phyloP scores from a whole-genome alignment of 2,888 invertebrate species.

The Neoaliturus tenellus region DNA sequence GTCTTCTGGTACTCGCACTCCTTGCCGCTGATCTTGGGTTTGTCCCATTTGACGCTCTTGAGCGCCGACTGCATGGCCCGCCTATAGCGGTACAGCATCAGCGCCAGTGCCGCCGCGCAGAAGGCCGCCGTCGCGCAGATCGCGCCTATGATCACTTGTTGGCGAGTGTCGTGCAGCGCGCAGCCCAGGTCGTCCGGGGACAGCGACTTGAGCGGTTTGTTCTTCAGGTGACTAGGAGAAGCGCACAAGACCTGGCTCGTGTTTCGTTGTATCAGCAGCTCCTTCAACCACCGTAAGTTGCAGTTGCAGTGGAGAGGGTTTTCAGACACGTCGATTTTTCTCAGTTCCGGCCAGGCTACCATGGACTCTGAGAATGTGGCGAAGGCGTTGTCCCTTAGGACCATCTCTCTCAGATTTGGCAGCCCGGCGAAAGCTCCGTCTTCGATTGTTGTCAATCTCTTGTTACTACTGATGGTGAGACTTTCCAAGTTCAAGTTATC shows the following conservation, averaged over 20 bases:
- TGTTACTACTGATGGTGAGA: conserved; percentile 85
- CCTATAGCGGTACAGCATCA: conserved; percentile 87
- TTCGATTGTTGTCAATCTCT: conserved; percentile 82
- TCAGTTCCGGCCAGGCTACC: conserved; percentile 86
- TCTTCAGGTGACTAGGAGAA: conserved; percentile 83
- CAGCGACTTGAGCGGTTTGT: conserved; percentile 80
- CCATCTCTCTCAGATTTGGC: conserved; percentile 86
- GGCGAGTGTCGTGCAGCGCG: conserved; percentile 85
- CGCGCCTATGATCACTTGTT: conserved; percentile 87
- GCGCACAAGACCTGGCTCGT: conserved; percentile 82
- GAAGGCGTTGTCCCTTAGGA: conserved; percentile 87
- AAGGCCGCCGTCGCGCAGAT: conserved; percentile 85
- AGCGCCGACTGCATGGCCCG: conserved; percentile 88
- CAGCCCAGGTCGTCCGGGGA: conserved; percentile 88
- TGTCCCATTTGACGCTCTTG: conserved; percentile 89
- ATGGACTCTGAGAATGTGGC: conserved; percentile 85
- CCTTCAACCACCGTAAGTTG: conserved; percentile 86
- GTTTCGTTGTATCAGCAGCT: conserved; percentile 82
- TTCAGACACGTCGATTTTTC: conserved; percentile 86
- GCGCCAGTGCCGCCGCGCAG: conserved; percentile 81
- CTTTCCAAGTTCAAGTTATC: conserved; percentile 89
- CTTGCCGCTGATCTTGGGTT: conserved; percentile 81
- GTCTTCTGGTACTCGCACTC: conserved; percentile 94
- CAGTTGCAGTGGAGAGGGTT: conserved; percentile 91
- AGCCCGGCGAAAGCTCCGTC: conserved; percentile 86